phyloP scores from a whole-genome alignment of 2,888 invertebrate genomes.

The Altica lythri region DNA sequence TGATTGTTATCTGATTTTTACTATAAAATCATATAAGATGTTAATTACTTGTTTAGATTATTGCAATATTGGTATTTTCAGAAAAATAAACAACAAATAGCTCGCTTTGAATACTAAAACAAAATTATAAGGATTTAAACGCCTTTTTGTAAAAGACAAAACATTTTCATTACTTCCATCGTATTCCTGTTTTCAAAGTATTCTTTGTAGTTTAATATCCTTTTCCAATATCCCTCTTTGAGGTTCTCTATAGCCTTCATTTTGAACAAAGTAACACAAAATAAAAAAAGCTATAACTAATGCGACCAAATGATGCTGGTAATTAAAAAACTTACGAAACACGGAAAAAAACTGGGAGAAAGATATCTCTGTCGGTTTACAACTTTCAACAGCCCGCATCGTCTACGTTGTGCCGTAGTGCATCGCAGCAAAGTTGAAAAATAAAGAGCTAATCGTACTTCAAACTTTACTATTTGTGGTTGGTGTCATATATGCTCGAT shows the following conservation, averaged over 20 bases:
- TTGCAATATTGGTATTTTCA: too few species aligned
- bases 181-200: too few species aligned
- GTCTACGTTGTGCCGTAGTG: background rate
- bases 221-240: constrained; percentile 6
- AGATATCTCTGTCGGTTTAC: background rate
- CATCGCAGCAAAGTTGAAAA: constrained; percentile 11
- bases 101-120: too few species aligned
- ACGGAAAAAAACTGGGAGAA: constrained; percentile 3
- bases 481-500: constrained; percentile 25
- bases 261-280: background rate
- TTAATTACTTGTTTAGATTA: too few species aligned
- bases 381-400: constrained; percentile 20
- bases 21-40: too few species aligned
- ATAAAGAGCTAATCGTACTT: constrained; percentile 23
- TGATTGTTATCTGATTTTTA: too few species aligned
- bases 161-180: too few species aligned
- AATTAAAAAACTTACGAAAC: constrained; percentile 17
- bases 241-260: background rate
- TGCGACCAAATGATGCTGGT: constrained; percentile 18
- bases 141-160: too few species aligned
- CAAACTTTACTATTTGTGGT: constrained; percentile 5
- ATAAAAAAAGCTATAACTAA: constrained; percentile 6
- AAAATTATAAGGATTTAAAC: too few species aligned
- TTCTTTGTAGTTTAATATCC: background rate
- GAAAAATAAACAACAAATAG: too few species aligned